Percentiles rank a stretch among this genome's conserved stretches.
These are phyloP conservation scores for Hexactinellida sp. DNA, from an alignment of 37 sponge, comb jelly and placozoan genomes.

Conservation along the genomic window DNA sequence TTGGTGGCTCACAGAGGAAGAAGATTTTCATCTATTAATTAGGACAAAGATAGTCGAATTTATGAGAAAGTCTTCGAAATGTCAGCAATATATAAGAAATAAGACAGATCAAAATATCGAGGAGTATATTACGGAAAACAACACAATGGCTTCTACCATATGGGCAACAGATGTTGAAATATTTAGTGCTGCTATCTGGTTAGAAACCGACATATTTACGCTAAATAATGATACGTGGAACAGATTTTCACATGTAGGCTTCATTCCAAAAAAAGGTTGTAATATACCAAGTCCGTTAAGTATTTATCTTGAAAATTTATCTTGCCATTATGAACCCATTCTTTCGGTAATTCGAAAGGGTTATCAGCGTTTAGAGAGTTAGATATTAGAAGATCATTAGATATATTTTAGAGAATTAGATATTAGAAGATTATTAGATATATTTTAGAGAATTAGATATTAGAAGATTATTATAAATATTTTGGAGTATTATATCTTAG, in stretches of 20 bases:
- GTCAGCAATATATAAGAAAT: not conserved
- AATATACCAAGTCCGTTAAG: not conserved
- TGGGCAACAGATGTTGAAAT: too few species aligned
- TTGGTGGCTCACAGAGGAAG: not conserved
- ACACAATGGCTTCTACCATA: not conserved
- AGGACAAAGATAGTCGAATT: not conserved
- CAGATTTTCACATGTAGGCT: not conserved
- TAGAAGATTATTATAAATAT: too few species aligned
- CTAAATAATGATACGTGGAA: not conserved
- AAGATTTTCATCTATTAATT: not conserved
- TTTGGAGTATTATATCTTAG: too few species aligned
- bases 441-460: too few species aligned
- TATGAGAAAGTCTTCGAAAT: not conserved
- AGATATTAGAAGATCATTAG: too few species aligned
- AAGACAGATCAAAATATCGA: too few species aligned
- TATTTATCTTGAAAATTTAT: not conserved
- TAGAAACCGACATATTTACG: not conserved
- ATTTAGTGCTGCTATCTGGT: too few species aligned
- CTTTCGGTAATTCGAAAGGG: not conserved
- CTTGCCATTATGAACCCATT: not conserved
- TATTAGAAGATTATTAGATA: too few species aligned
- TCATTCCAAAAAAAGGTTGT: not conserved
- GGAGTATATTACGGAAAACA: not conserved
- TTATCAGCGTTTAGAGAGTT: too few species aligned
- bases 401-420: too few species aligned